Conservation (phyloP, 2,888 invertebrate species). For the Drosophila nr. medialis region DNA sequence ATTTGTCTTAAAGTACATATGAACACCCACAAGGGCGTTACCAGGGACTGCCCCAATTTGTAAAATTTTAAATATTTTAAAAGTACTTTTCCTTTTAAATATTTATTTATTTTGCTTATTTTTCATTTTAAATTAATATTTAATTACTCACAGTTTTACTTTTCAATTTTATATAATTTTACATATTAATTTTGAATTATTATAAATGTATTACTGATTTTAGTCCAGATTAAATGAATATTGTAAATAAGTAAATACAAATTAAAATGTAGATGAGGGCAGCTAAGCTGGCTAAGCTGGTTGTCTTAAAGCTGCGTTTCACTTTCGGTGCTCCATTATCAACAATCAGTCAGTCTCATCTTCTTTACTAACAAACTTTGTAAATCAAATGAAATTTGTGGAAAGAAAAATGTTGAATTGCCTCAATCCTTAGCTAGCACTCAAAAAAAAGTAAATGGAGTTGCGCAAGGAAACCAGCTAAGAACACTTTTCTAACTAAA, state of each 20-base stretch:
- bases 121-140: too few species aligned
- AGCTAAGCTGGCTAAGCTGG: too few species aligned
- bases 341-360: neutral
- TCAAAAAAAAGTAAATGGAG: conserved; percentile 13
- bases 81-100: too few species aligned
- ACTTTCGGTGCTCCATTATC: neutral
- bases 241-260: neutral
- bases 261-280: too few species aligned
- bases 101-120: too few species aligned
- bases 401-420: conserved; percentile 23
- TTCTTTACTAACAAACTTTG: conserved; percentile 23
- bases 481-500: conserved; percentile 43
- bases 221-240: neutral
- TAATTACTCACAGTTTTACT: too few species aligned
- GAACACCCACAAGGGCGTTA: too few species aligned
- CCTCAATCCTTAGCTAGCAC: conserved; percentile 16
- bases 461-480: conserved; percentile 28
- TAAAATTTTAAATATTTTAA: too few species aligned
- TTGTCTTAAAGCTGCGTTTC: neutral
- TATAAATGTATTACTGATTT: neutral
- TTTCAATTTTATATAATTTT: neutral
- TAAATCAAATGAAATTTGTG: conserved; percentile 38
- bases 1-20: too few species aligned
- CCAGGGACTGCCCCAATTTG: too few species aligned
- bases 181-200: neutral